A percentile compares a stretch with the other conserved stretches of the same genome.
phyloP scores from a whole-genome alignment of 2,888 invertebrate genomes.

The Bombylius major region DNA sequence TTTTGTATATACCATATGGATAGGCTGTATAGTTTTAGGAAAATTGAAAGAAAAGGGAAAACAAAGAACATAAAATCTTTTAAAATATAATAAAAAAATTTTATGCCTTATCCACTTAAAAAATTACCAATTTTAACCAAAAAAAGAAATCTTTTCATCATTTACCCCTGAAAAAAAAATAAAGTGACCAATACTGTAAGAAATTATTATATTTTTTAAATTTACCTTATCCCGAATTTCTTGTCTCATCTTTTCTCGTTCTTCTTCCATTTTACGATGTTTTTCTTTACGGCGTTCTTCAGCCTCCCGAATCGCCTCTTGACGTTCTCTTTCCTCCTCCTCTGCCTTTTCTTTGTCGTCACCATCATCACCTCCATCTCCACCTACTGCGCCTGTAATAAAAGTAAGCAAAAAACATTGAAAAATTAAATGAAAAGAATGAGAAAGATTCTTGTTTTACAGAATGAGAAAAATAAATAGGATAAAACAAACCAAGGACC shows the following conservation, averaged over 20 bases:
- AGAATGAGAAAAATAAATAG: not conserved
- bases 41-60: too few relatives aligned
- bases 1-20: too few relatives aligned
- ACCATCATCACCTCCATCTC: conserved; percentile 81
- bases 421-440: not conserved
- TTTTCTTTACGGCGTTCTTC: conserved; percentile 98
- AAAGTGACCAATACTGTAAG: too few relatives aligned
- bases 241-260: conserved; percentile 97
- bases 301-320: conserved; percentile 94
- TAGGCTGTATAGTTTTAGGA: too few relatives aligned
- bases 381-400: conserved; percentile 71
- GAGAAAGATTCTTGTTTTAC: not conserved
- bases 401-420: conserved; percentile 1
- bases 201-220: not conserved
- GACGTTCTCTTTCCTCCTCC: conserved; percentile 94
- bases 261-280: conserved; percentile 99
- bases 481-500: too few relatives aligned
- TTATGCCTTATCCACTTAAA: too few relatives aligned
- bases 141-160: too few relatives aligned
- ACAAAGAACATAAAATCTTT: too few relatives aligned
- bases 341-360: conserved; percentile 97
- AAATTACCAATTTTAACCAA: too few relatives aligned
- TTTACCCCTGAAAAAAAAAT: too few relatives aligned
- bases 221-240: conserved; percentile 97
- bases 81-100: too few relatives aligned